phyloP scores from a whole-genome alignment of 2,888 invertebrate genomes.

The Amaurobius ferox region DNA sequence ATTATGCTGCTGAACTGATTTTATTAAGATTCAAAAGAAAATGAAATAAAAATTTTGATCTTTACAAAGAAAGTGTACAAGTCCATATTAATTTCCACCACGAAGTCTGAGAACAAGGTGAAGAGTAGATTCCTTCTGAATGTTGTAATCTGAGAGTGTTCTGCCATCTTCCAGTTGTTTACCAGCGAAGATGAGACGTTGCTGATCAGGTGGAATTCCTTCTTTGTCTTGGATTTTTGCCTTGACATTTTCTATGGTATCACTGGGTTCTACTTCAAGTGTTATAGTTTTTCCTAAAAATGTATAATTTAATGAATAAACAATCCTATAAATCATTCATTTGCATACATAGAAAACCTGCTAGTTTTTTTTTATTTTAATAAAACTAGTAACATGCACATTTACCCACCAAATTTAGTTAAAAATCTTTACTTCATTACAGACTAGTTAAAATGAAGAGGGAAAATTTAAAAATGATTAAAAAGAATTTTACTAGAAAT shows the following conservation, averaged over 20 bases:
- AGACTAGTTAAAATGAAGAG: too few relatives aligned
- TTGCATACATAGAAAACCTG: too few relatives aligned
- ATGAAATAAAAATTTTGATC: neutral
- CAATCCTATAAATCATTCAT: too few relatives aligned
- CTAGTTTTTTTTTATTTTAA: too few relatives aligned
- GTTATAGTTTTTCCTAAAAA: constrained; percentile 86
- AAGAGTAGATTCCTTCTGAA: constrained; percentile 87
- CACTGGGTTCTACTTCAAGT: constrained; percentile 92
- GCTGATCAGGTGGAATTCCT: constrained; percentile 93
- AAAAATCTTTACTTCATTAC: too few relatives aligned
- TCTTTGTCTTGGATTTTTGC: constrained; percentile 94
- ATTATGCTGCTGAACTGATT: constrained; percentile 94
- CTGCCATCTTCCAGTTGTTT: constrained; percentile 83
- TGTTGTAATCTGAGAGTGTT: constrained; percentile 82
- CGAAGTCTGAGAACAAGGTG: constrained; percentile 78
- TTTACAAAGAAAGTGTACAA: constrained; percentile 84
- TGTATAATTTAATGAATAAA: too few relatives aligned
- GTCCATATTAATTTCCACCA: constrained; percentile 75
- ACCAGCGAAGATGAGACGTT: constrained; percentile 84
- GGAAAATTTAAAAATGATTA: too few relatives aligned
- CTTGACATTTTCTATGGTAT: constrained; percentile 96
- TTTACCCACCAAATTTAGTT: too few relatives aligned
- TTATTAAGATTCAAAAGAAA: constrained; percentile 87
- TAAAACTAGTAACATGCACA: too few relatives aligned
- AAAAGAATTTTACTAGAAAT: too few relatives aligned